These are phyloP conservation scores for Galagoides demidoff DNA, from an alignment of 2,797 vertebrate genomes.

Conservation along the genomic window DNA sequence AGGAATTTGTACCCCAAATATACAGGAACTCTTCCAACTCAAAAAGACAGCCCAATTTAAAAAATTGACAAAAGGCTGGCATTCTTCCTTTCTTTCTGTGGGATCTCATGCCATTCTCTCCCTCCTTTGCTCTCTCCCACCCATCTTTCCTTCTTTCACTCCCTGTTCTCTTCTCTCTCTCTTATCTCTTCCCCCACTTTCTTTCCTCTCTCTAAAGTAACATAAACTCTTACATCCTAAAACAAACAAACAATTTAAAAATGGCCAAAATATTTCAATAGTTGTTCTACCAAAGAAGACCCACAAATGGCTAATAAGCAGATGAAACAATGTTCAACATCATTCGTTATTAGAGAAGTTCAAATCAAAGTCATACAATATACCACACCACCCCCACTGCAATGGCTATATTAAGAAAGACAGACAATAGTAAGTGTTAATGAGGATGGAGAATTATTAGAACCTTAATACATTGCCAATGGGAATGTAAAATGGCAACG, in stretches of 20 bases:
- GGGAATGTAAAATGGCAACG: background rate
- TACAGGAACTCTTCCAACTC: background rate
- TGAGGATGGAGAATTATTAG: background rate
- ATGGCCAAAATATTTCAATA: background rate
- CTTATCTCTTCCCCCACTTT: no score
- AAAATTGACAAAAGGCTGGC: background rate
- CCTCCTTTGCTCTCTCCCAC: no score
- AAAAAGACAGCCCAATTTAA: background rate
- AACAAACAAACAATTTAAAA: background rate
- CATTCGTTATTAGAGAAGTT: background rate
- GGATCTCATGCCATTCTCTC: no score
- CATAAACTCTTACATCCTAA: no score
- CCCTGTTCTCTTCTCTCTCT: no score
- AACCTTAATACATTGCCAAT: background rate
- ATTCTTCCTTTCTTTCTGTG: no score
- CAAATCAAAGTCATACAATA: background rate
- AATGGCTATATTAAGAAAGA: background rate
- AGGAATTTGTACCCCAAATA: background rate
- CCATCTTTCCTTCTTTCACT: no score
- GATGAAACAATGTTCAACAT: background rate
- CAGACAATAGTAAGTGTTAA: background rate
- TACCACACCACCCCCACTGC: background rate
- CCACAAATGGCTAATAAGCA: background rate
- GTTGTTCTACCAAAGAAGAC: background rate
- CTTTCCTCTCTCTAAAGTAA: no score